Evolutionary conservation across 35 echinoderm and acorn worm genomes (phyloP), one percentile per base, ranked within the genome.

Genomic region (Apostichopus parvimensis): DNA sequence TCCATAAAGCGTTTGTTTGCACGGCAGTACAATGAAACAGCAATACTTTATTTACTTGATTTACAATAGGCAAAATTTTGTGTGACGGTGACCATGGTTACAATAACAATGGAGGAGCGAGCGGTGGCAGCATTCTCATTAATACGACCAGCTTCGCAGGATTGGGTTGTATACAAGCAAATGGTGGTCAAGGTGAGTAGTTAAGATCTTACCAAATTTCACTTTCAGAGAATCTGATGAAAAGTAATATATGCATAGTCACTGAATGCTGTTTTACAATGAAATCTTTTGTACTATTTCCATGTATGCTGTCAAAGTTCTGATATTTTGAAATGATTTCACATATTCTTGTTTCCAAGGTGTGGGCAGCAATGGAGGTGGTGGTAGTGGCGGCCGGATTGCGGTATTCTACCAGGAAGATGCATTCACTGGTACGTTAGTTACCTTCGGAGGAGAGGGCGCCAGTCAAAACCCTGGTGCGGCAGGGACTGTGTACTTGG

Each of bases 371-470:
- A 45, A 45, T 4, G 93, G 95, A 73, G 91, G 91, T 54, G 95
- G 95, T 58, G 95, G 95, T 14, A 91, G 90, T 57, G 95, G 95
- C 64, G 95, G 95, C 4, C 93, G 95, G 14, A 94, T 97, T 79
- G 93, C 93, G 10, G 22, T 94, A 25, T 94, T 87, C 75, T 91
- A 85, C 60, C 77, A 34, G 1, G 57, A 87, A 1, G 78, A 95
- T 79, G 86, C 52, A 13, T 97, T 90, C 87, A 57, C 57, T 15
- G 95, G 95, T 12, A 23, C 59, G 4, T 73, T 97, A 13, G 87
- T 91, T 4, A 45, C 92, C 4, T 97, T 93, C 58, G 95, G 95
- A 20, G 95, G 95, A 45, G 64, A 10, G 64, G 25, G 57, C 9
- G 89, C 91, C 9, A 79, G 22, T 54, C n/a, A 13, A 15, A 91